These are phyloP conservation scores for Mus caroli DNA, from an alignment of 2,797 vertebrate genomes.

Conservation along the genomic window DNA sequence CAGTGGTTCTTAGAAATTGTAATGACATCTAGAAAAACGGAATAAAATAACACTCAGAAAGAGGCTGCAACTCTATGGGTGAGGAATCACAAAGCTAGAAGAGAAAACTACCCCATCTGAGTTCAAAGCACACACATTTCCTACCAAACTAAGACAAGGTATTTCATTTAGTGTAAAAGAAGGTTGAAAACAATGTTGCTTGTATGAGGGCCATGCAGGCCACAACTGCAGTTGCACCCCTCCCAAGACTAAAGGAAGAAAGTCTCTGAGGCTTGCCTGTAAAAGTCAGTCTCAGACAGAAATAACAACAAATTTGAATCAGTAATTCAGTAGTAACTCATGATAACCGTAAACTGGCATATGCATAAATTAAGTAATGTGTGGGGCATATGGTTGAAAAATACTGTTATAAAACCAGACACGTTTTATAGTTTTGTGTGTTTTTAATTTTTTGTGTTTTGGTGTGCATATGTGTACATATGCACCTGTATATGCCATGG, in stretches of 20 bases:
- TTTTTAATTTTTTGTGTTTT: not conserved
- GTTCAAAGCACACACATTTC: not conserved
- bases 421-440: not conserved
- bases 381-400: not conserved
- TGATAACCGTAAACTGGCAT: not conserved
- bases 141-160: not conserved
- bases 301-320: not conserved
- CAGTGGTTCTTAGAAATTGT: conserved; percentile 1
- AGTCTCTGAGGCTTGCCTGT: not conserved
- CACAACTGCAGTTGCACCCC: too few species aligned
- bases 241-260: not conserved
- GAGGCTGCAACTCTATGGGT: not conserved
- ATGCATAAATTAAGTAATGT: conserved; percentile 2
- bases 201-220: not conserved
- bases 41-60: conserved; percentile 25
- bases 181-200: not conserved
- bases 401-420: not conserved
- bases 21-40: not conserved
- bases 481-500: not conserved
- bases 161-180: conserved; percentile 7
- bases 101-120: not conserved
- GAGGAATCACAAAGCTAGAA: not conserved
- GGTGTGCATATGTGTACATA: not conserved
- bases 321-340: not conserved
- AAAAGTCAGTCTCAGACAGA: not conserved